phyloP scores from a whole-genome alignment of 2,113 vertebrate genomes.

The Siniperca chuatsi region DNA sequence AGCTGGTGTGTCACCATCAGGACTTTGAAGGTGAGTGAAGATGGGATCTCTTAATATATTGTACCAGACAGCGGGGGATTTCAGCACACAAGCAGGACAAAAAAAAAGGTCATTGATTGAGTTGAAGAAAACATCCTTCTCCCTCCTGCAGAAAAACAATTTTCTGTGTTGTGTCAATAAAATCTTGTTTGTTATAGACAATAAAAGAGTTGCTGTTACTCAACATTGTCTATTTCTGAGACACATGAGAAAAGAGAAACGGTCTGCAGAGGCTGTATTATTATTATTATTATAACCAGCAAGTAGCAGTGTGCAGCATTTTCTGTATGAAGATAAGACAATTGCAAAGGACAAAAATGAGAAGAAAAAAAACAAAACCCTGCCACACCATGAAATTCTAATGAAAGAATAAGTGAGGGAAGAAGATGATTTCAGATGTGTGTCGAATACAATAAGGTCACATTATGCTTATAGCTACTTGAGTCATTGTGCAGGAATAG shows the following conservation, averaged over 20 bases:
- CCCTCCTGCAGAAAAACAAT: slow-evolving; percentile 13
- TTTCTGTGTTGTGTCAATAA: not conserved
- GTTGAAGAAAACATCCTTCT: slow-evolving; percentile 1
- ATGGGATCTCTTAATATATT: not conserved
- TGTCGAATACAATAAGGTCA: slow-evolving; percentile 70
- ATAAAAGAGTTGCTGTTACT: slow-evolving; percentile 27
- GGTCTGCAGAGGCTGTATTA: slow-evolving; percentile 34
- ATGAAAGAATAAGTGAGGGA: slow-evolving; percentile 48
- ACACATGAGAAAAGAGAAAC: not conserved
- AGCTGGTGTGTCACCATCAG: not conserved
- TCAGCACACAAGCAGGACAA: not conserved
- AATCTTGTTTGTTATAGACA: slow-evolving; percentile 17
- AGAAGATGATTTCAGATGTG: slow-evolving; percentile 52
- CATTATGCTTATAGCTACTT: slow-evolving; percentile 57
- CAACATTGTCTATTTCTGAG: not conserved
- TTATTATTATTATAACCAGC: slow-evolving; percentile 61
- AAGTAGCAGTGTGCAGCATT: slow-evolving; percentile 15
- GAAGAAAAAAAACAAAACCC: not conserved
- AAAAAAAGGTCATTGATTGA: slow-evolving; percentile 22
- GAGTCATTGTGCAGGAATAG: slow-evolving; percentile 49
- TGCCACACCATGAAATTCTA: slow-evolving; percentile 41
- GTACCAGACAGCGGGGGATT: not conserved
- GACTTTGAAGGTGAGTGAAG: not conserved
- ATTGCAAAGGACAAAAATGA: slow-evolving; percentile 3
- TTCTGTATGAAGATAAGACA: slow-evolving; percentile 32